phyloP scores from a whole-genome alignment of 2,797 vertebrate species.

The Microcaecilia unicolor region DNA sequence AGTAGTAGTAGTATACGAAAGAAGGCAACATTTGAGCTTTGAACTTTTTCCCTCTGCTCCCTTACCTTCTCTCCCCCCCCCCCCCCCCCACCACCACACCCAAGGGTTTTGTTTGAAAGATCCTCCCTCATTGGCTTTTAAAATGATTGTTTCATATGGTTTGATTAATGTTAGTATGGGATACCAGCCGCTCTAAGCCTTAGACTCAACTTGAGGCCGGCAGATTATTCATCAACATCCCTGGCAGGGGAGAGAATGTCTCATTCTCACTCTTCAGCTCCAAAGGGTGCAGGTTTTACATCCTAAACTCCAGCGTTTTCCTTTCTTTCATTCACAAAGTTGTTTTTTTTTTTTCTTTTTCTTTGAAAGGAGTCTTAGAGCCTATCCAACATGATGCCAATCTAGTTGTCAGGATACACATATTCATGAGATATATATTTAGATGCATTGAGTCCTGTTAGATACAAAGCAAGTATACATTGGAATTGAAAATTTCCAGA shows the following conservation, averaged over 20 bases:
- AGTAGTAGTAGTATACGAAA: no score
- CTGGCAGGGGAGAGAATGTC: constrained; percentile 66
- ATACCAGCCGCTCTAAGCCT: constrained; percentile 52
- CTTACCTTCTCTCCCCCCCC: constrained; percentile 29
- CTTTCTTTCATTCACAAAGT: constrained; percentile 32
- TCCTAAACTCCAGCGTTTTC: constrained; percentile 24
- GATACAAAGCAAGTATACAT: no score
- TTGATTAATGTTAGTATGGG: constrained; percentile 59
- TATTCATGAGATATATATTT: no score
- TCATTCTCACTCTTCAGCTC: constrained; percentile 43
- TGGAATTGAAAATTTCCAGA: no score
- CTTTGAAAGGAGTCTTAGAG: background rate
- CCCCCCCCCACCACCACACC: constrained; percentile 16
- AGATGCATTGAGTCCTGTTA: no score
- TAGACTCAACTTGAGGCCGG: constrained; percentile 62
- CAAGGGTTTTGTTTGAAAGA: constrained; percentile 40
- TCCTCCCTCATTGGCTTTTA: constrained; percentile 62
- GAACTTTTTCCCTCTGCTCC: constrained; percentile 35
- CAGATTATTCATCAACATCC: constrained; percentile 66
- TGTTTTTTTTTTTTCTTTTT: constrained; percentile 8
- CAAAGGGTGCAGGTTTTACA: constrained; percentile 25
- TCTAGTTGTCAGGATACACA: no score
- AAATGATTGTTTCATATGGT: constrained; percentile 53
- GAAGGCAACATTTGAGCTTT: constrained; percentile 49
- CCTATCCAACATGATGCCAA: no score